Percentiles rank a stretch among this genome's conserved stretches.
Conservation (phyloP, 1,140 invertebrate species). For the Schlechtendalia chinensis region DNA sequence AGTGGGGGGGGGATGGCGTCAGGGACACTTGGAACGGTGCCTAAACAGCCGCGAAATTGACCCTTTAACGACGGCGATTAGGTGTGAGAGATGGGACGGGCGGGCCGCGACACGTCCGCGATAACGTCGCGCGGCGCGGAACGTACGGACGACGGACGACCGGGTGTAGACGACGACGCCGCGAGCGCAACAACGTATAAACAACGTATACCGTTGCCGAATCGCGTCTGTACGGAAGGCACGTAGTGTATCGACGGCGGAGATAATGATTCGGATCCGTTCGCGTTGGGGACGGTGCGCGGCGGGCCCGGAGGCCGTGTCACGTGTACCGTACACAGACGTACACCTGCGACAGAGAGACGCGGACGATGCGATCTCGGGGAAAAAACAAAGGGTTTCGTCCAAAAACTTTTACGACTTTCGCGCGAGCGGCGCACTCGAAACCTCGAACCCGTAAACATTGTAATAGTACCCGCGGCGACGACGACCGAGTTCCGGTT, state of each 20-base stretch:
- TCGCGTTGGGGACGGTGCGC: not conserved
- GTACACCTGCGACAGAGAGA: no score
- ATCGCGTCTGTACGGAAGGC: not conserved
- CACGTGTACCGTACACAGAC: not conserved
- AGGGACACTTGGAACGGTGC: slow-evolving; percentile 26
- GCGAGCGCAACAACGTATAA: slow-evolving; percentile 1
- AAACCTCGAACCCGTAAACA: no score
- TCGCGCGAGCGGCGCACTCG: no score
- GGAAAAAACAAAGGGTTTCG: slow-evolving; percentile 25
- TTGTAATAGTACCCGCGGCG: no score
- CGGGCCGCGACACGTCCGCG: not conserved
- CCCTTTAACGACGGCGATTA: slow-evolving; percentile 34
- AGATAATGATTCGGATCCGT: slow-evolving; percentile 14
- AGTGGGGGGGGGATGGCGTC: no score
- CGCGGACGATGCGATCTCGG: not conserved
- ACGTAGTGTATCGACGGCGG: not conserved
- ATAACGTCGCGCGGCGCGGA: no score
- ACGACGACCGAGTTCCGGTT: no score
- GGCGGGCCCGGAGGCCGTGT: not conserved
- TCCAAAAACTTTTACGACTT: slow-evolving; percentile 30
- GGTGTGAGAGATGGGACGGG: not conserved
- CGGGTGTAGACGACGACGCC: no score
- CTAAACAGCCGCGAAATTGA: slow-evolving; percentile 47
- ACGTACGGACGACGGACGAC: no score
- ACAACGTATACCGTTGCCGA: not conserved